Conservation (phyloP, 2,888 invertebrate species). For the Caenorhabditis sp. region DNA sequence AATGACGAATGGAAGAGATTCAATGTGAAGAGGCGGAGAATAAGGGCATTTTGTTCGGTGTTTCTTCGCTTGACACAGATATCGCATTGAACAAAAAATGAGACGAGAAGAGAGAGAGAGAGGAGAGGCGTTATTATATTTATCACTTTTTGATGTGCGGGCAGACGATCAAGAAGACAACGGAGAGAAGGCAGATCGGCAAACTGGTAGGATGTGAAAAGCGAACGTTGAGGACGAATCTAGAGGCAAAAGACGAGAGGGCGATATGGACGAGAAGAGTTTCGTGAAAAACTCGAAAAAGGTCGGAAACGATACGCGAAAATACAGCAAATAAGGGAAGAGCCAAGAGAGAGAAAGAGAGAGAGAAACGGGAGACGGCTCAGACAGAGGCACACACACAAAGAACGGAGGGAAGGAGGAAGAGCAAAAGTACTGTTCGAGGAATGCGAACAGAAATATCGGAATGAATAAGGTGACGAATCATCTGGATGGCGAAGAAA, state of each 20-base stretch:
- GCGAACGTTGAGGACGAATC: neutral
- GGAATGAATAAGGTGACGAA: neutral
- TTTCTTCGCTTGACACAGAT: constrained; percentile 5
- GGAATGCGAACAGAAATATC: neutral
- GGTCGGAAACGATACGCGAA: constrained; percentile 42
- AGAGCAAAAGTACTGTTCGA: constrained; percentile 27
- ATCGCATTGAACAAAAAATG: neutral
- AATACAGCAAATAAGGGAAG: constrained; percentile 45
- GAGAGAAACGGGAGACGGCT: constrained; percentile 14
- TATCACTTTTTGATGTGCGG: constrained; percentile 19
- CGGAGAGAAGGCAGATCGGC: constrained; percentile 5
- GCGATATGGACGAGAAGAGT: constrained; percentile 23
- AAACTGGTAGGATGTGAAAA: constrained; percentile 29
- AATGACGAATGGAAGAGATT: too few species aligned
- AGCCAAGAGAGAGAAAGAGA: constrained; percentile 2
- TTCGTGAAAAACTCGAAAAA: constrained; percentile 40
- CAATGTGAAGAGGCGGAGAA: too few species aligned
- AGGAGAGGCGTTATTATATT: constrained; percentile 10
- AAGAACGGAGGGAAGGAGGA: neutral
- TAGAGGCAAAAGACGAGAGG: constrained; percentile 13
- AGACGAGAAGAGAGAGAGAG: neutral
- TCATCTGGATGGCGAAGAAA: neutral
- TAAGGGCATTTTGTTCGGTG: neutral
- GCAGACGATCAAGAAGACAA: neutral
- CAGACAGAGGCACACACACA: constrained; percentile 17